Percentiles rank a stretch among this genome's conserved stretches.
Evolutionary conservation across 2,888 invertebrate species (phyloP).

Genomic region (Cephus sareptanus): DNA sequence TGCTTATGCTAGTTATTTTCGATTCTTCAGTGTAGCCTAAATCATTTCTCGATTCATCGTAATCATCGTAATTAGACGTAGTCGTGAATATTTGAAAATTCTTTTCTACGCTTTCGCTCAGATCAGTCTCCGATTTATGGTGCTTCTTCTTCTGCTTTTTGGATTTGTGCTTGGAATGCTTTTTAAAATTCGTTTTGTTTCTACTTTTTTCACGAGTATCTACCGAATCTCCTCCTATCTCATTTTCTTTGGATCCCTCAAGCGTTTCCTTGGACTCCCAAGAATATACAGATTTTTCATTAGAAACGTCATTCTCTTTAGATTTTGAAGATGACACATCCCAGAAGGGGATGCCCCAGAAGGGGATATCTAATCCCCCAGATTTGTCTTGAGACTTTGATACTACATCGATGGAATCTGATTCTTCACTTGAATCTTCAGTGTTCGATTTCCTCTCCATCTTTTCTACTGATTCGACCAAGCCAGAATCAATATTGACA

Average conservation of each 20-base stretch:
- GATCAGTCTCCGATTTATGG: not conserved
- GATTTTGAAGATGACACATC: not conserved
- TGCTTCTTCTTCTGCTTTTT: constrained; percentile 11
- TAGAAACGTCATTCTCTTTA: constrained; percentile 1
- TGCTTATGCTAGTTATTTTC: not conserved
- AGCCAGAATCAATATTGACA: constrained; percentile 33
- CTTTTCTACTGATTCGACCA: constrained; percentile 28
- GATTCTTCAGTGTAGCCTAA: not conserved
- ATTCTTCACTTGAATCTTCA: not conserved
- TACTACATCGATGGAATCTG: not conserved
- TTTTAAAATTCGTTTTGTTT: too few species aligned
- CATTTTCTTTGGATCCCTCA: not conserved
- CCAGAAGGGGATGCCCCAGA: too few species aligned
- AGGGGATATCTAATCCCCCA: not conserved
- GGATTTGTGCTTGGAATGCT: not conserved
- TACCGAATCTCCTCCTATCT: not conserved
- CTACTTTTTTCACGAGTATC: too few species aligned
- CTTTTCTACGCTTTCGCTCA: not conserved
- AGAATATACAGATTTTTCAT: not conserved
- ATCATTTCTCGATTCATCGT: not conserved
- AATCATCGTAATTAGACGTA: not conserved
- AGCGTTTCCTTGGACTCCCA: not conserved
- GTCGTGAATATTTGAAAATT: not conserved
- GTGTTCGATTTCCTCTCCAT: not conserved
- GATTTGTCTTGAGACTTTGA: not conserved